A percentile compares a stretch with the other conserved stretches of the same genome.
Evolutionary conservation across 2,888 invertebrate species (phyloP).

Genomic region (Epinotia bilunana): DNA sequence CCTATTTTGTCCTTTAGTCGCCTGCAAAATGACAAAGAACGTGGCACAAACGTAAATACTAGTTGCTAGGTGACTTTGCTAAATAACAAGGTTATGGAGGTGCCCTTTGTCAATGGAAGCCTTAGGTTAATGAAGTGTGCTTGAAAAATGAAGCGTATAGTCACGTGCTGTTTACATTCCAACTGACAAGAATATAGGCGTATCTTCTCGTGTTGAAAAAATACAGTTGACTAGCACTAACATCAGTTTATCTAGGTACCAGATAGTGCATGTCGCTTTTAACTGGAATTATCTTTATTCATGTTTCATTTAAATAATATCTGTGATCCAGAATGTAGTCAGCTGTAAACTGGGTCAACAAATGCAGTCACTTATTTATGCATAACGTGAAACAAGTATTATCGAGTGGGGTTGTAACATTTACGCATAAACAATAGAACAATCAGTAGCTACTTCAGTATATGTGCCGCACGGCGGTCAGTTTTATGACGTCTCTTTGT

Average conservation of each 20-base stretch:
- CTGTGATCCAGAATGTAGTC: background rate
- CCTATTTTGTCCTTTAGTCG: constrained; percentile 5
- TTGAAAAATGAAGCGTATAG: background rate
- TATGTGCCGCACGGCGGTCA: no score
- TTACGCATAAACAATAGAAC: no score
- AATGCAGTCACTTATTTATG: background rate
- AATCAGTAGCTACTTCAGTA: no score
- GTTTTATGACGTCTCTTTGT: no score
- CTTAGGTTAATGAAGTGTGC: background rate
- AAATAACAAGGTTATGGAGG: constrained; percentile 32
- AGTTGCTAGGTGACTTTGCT: constrained; percentile 2
- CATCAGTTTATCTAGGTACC: no score
- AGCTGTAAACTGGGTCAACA: background rate
- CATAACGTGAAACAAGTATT: background rate
- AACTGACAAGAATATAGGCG: background rate
- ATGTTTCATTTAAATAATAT: background rate
- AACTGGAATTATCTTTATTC: background rate
- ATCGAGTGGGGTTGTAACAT: no score
- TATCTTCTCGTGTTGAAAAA: background rate
- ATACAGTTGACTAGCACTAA: background rate
- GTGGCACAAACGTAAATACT: constrained; percentile 28
- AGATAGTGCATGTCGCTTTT: no score
- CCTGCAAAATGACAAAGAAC: constrained; percentile 17
- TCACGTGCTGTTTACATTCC: background rate
- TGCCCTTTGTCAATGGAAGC: constrained; percentile 25